Evolutionary conservation across 1,140 invertebrate genomes (phyloP).

Genomic region (Octopus bimaculoides): DNA sequence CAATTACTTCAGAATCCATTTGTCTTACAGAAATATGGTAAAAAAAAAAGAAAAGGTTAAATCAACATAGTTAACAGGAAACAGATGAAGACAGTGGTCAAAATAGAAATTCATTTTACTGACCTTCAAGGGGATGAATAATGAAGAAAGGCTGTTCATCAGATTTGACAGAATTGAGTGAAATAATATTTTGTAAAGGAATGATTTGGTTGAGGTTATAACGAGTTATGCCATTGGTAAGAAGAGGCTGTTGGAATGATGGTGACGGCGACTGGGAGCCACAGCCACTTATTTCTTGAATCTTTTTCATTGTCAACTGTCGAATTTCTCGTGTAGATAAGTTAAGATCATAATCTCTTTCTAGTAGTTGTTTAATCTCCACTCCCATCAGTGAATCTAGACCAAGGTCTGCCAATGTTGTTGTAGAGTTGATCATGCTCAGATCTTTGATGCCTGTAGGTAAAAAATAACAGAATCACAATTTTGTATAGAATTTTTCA

Average conservation of each 20-base stretch:
- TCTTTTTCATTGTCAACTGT: conserved; percentile 59
- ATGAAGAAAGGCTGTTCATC: conserved; percentile 67
- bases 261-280: not conserved
- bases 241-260: not conserved
- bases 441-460: conserved; percentile 73
- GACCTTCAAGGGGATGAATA: conserved; percentile 91
- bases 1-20: too few species aligned
- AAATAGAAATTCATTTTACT: conserved; percentile 54
- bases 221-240: not conserved
- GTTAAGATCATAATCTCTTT: conserved; percentile 85
- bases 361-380: conserved; percentile 94
- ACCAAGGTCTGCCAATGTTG: conserved; percentile 85
- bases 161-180: conserved; percentile 56
- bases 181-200: conserved; percentile 58
- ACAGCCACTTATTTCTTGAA: conserved; percentile 64
- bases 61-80: too few species aligned
- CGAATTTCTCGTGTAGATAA: conserved; percentile 89
- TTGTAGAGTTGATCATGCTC: conserved; percentile 70
- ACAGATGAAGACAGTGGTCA: too few species aligned
- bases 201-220: conserved; percentile 57
- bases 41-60: too few species aligned
- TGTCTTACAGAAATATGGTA: too few species aligned
- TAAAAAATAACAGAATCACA: not conserved
- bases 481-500: not conserved
- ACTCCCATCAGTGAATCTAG: conserved; percentile 98